These are phyloP conservation scores for Gopherus flavomarginatus DNA, from an alignment of 2,113 vertebrate genomes.

Conservation along the genomic window DNA sequence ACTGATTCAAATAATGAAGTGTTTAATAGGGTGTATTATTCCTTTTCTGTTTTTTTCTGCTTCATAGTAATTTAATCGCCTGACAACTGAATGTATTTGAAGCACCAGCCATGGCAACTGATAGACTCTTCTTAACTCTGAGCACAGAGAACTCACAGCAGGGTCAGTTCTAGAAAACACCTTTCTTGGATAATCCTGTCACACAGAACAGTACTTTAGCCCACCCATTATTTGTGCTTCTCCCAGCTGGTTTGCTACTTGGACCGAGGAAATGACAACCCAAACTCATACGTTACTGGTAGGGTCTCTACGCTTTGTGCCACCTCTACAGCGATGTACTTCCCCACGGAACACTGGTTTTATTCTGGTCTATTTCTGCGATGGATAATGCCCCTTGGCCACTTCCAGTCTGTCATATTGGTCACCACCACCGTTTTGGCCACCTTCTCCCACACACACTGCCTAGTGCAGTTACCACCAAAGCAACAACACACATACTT, in stretches of 20 bases:
- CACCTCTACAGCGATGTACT: neutral
- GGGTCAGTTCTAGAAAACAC: neutral
- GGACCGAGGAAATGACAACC: neutral
- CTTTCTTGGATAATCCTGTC: neutral
- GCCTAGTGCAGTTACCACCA: neutral
- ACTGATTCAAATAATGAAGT: neutral
- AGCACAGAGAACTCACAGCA: neutral
- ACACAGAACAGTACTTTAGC: neutral
- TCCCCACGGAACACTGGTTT: neutral
- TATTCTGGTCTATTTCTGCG: neutral
- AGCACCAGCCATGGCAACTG: neutral
- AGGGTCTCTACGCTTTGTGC: neutral
- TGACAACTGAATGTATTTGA: accelerated
- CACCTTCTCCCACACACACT: accelerated
- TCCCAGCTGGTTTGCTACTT: neutral
- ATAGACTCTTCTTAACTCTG: neutral
- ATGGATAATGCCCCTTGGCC: neutral
- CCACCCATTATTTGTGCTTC: neutral
- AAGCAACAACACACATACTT: neutral
- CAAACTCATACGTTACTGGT: neutral
- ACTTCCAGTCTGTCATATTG: accelerated
- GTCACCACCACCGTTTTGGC: neutral
- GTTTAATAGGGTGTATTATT: accelerated
- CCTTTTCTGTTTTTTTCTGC: neutral
- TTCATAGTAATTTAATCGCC: neutral